Percentiles rank a stretch among this genome's conserved stretches.
phyloP scores from a whole-genome alignment of 1,140 invertebrate species.

The Heliconius hermathena region DNA sequence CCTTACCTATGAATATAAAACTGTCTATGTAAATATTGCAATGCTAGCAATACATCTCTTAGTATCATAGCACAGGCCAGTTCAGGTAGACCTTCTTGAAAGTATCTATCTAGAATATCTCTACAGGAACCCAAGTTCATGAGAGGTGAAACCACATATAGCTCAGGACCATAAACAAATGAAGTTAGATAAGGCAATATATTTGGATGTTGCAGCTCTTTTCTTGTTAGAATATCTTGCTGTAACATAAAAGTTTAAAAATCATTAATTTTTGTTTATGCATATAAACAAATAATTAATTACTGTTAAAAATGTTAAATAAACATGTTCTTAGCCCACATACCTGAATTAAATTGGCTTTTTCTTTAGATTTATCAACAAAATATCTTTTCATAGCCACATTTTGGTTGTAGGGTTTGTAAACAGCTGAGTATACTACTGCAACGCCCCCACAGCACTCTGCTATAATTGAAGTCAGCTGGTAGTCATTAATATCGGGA shows the following conservation, averaged over 20 bases:
- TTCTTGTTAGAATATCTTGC: slow-evolving; percentile 89
- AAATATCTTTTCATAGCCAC: slow-evolving; percentile 90
- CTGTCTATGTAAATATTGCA: slow-evolving; percentile 92
- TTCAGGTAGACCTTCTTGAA: slow-evolving; percentile 90
- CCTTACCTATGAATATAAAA: slow-evolving; percentile 92
- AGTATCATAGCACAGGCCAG: slow-evolving; percentile 90
- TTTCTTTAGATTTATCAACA: slow-evolving; percentile 87
- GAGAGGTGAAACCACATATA: slow-evolving; percentile 90
- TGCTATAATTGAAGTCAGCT: slow-evolving; percentile 84
- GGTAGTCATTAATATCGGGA: slow-evolving; percentile 80
- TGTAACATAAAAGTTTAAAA: slow-evolving; percentile 67
- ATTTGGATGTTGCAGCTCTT: slow-evolving; percentile 90
- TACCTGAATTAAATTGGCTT: slow-evolving; percentile 86
- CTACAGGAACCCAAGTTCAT: slow-evolving; percentile 92
- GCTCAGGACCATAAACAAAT: slow-evolving; percentile 88
- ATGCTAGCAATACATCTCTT: slow-evolving; percentile 88
- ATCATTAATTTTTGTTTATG: neutral
- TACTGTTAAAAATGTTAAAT: too few relatives aligned
- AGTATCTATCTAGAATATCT: slow-evolving; percentile 90
- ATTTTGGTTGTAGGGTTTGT: slow-evolving; percentile 85
- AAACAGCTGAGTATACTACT: slow-evolving; percentile 86
- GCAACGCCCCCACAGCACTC: slow-evolving; percentile 86
- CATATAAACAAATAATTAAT: too few relatives aligned
- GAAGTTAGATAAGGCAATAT: slow-evolving; percentile 87
- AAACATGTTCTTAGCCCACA: neutral